phyloP scores from a whole-genome alignment of 2,797 vertebrate species.

The Dicrostonyx torquatus region DNA sequence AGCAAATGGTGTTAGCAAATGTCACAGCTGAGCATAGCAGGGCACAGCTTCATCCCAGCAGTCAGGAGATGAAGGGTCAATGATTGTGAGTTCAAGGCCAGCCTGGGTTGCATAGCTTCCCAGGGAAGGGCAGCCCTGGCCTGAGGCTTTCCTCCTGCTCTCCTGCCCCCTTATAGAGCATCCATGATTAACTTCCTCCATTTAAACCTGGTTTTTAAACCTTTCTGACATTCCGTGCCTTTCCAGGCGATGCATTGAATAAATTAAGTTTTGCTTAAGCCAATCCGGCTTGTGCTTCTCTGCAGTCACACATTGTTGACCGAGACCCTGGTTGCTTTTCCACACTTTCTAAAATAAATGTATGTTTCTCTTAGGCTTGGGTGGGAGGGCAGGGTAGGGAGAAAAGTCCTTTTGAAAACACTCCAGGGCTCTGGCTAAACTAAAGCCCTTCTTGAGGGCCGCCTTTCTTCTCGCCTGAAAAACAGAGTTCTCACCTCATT shows the following conservation, averaged over 20 bases:
- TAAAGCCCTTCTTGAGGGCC: constrained; percentile 66
- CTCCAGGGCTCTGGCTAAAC: constrained; percentile 42
- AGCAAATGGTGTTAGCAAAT: not conserved
- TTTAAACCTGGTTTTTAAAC: constrained; percentile 44
- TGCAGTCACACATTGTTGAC: not conserved
- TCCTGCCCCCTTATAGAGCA: rapidly evolving
- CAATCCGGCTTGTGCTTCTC: constrained; percentile 43
- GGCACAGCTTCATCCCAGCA: not conserved
- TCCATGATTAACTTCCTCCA: not conserved
- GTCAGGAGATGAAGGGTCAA: not conserved
- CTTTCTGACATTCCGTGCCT: constrained; percentile 24
- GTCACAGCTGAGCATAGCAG: not conserved
- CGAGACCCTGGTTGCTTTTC: not conserved
- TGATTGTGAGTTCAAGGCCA: not conserved
- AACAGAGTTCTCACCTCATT: constrained; percentile 75
- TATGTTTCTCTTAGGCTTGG: constrained; percentile 20
- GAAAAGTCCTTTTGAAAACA: constrained; percentile 46
- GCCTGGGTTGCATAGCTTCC: not conserved
- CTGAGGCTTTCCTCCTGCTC: not conserved
- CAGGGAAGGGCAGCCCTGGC: not conserved
- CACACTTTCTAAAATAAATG: constrained; percentile 62
- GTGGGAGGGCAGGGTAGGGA: constrained; percentile 10
- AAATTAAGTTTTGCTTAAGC: constrained; percentile 37
- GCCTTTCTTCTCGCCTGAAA: constrained; percentile 69
- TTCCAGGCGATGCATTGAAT: not conserved